Evolutionary conservation across 2,113 vertebrate genomes (phyloP).

Genomic region (Setophaga kirtlandii): DNA sequence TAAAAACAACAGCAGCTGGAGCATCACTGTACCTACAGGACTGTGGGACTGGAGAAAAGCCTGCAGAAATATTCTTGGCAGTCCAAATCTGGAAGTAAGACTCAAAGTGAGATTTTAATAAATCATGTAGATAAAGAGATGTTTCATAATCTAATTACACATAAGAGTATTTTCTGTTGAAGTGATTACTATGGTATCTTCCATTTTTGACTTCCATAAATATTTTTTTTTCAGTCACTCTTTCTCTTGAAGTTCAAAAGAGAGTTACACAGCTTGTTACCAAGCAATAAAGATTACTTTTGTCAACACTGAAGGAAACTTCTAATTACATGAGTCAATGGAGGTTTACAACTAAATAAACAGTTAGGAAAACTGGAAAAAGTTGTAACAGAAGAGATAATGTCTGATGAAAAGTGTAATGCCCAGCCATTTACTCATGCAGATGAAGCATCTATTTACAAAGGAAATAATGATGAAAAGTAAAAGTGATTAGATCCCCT

Average conservation of each 20-base stretch:
- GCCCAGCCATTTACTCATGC: conserved; percentile 31
- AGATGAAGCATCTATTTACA: conserved; percentile 35
- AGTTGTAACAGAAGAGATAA: conserved; percentile 63
- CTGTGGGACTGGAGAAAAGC: background rate
- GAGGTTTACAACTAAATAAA: conserved; percentile 74
- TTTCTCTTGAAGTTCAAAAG: conserved; percentile 48
- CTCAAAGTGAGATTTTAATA: background rate
- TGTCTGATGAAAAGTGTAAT: conserved; percentile 32
- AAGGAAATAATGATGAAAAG: conserved; percentile 28
- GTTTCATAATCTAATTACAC: conserved; percentile 33
- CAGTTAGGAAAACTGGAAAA: conserved; percentile 67
- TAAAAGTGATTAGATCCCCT: background rate
- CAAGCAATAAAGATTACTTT: conserved; percentile 58
- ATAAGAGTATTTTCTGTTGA: conserved; percentile 33
- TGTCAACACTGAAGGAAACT: conserved; percentile 67
- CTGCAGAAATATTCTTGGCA: background rate
- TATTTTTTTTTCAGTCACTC: conserved; percentile 37
- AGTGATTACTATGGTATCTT: conserved; percentile 57
- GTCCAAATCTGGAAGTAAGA: background rate
- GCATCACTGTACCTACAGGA: background rate
- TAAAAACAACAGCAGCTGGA: background rate
- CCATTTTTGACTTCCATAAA: conserved; percentile 64
- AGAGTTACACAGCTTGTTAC: conserved; percentile 60
- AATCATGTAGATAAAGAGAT: background rate
- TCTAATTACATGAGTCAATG: conserved; percentile 73